Conservation (phyloP, 1,140 invertebrate genomes). For the Lordiphosa stackelbergi region DNA sequence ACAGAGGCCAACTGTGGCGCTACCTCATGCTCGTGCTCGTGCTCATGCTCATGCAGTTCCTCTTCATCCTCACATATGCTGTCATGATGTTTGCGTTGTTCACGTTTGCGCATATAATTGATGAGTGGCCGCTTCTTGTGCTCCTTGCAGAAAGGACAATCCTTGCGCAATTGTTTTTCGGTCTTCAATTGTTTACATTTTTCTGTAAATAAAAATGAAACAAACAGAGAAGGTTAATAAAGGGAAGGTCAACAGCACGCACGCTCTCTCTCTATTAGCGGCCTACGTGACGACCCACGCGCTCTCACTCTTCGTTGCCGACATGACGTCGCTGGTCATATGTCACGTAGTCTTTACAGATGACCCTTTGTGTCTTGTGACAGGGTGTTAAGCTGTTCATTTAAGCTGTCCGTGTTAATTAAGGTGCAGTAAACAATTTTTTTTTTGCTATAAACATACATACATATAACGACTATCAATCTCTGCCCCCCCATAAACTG, state of each 20-base stretch:
- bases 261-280: conserved; percentile 5
- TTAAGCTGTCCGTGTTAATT: conserved; percentile 19
- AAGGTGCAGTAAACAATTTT: conserved; percentile 5
- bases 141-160: conserved; percentile 80
- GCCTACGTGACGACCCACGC: conserved; percentile 44
- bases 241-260: not conserved
- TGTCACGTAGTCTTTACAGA: conserved; percentile 37
- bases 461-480: too few species aligned
- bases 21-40: conserved; percentile 38
- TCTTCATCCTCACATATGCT: conserved; percentile 80
- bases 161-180: conserved; percentile 74
- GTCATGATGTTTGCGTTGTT: conserved; percentile 78
- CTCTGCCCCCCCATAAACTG: too few species aligned
- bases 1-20: conserved; percentile 38
- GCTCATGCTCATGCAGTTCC: conserved; percentile 65
- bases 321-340: conserved; percentile 37
- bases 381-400: conserved; percentile 19
- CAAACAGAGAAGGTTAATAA: conserved; percentile 22
- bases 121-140: conserved; percentile 79
- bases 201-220: conserved; percentile 55
- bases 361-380: conserved; percentile 48
- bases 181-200: conserved; percentile 67
- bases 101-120: conserved; percentile 79
- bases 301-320: conserved; percentile 33
- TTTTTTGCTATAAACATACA: too few species aligned